Evolutionary conservation across 2,888 invertebrate species (phyloP).

Genomic region (Trilocha varians): DNA sequence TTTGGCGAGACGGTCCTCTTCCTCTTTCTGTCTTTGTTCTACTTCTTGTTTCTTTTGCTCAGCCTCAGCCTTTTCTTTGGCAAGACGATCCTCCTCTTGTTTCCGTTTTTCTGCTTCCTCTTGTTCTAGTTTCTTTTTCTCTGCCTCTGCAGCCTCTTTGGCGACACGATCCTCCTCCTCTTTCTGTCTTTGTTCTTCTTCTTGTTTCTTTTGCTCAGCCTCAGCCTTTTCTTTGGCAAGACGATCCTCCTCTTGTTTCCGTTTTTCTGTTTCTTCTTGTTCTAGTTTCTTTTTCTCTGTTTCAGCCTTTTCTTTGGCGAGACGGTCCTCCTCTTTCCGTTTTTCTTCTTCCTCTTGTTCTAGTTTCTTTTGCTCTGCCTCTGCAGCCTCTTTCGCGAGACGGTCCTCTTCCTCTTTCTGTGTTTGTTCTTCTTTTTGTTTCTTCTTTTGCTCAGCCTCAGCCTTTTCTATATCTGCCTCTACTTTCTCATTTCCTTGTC

Average conservation of each 20-base stretch:
- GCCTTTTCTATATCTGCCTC: conserved; percentile 3
- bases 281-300: conserved; percentile 1
- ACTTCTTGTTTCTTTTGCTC: not conserved
- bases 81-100: no score
- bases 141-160: conserved; percentile 3
- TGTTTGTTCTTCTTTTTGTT: conserved; percentile 11
- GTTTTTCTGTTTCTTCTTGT: conserved; percentile 1
- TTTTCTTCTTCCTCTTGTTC: conserved; percentile 7
- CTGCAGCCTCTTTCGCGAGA: conserved; percentile 2
- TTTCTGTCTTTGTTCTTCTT: conserved; percentile 5
- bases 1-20: conserved; percentile 1
- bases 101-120: conserved; percentile 10
- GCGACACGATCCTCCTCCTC: conserved; percentile 5
- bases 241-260: no score
- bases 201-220: not conserved
- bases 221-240: not conserved
- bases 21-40: conserved; percentile 7
- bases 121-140: conserved; percentile 4
- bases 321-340: no score
- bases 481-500: conserved; percentile 8
- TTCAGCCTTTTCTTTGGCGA: no score
- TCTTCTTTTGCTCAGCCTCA: conserved; percentile 2
- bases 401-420: conserved; percentile 1
- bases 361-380: not conserved
- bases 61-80: conserved; percentile 1